Conservation (phyloP, 2,113 vertebrate species). For the Pan paniscus region DNA sequence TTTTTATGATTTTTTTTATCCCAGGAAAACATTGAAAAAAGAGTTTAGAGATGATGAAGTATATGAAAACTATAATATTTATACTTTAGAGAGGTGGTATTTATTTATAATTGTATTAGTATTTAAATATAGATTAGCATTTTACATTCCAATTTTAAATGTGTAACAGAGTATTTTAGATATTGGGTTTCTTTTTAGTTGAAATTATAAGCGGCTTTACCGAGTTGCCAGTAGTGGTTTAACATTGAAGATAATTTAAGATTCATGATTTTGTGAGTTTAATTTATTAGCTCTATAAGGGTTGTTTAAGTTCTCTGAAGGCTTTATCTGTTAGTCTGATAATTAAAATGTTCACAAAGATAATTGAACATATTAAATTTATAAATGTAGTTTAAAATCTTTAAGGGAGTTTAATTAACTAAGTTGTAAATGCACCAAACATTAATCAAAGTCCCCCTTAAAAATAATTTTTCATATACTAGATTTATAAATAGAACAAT, state of each 20-base stretch:
- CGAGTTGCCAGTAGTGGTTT: not conserved
- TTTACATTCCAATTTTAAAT: conserved; percentile 40
- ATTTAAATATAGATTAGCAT: not conserved
- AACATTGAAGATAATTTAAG: not conserved
- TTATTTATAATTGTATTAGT: not conserved
- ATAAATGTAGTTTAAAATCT: conserved; percentile 45
- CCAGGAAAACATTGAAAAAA: not conserved
- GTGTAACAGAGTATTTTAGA: not conserved
- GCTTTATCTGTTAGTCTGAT: conserved; percentile 55
- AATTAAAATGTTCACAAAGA: conserved; percentile 65
- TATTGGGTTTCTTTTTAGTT: not conserved
- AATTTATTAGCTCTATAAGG: conserved; percentile 49
- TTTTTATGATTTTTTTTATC: not conserved
- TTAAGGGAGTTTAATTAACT: conserved; percentile 66
- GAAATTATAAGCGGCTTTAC: not conserved
- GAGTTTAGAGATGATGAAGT: not conserved
- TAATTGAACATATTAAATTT: conserved; percentile 61
- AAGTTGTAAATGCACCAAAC: not conserved
- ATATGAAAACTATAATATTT: not conserved
- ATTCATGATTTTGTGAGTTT: not conserved
- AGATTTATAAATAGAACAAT: too few species aligned
- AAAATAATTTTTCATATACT: too few species aligned
- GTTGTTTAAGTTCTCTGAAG: not conserved
- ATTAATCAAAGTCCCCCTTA: too few species aligned
- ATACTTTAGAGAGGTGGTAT: not conserved